Evolutionary conservation across 2,113 vertebrate species (phyloP), one percentile per base, ranked within the genome.

Genomic region (Poeciliopsis prolifica): DNA sequence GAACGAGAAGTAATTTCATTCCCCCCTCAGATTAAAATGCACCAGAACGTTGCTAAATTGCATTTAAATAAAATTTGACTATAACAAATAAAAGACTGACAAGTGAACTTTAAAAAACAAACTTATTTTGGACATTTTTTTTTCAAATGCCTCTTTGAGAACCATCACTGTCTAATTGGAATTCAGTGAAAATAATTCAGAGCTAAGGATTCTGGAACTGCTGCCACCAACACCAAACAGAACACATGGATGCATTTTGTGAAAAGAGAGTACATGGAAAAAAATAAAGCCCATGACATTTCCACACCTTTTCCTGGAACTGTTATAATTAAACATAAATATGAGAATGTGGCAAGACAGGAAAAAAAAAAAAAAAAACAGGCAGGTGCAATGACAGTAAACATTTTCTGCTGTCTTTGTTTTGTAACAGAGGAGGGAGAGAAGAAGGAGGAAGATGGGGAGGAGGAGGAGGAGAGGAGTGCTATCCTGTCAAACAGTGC

Each of bases 381-480:
- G 83, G 86, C 85, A 90, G 86, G 81, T 86, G 82, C 89, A 72
- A 86, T 85, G 91, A 92, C 86, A 89, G 80, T 79, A 90, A 93
- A 90, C 91, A 86, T 91, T 91, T 48, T 88, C 77, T 86, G 75
- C 79, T 89, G 91, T 90, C 93, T 94, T 93, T 94, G 94, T 94
- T 94, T 94, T 93, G 91, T 88, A 92, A 91, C 83, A 76, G 84
- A 87, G 76, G 65, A 75, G 71, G 75, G 76, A 68, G 69, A 78
- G 72, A 64, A 75, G 80, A 79, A 82, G 79, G 81, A 83, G 79
- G 80, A 85, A 68, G 80, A 37, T 37, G 35, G 35, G 80, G 79
- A 82, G 79, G 81, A 83, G 48, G 81, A 83, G 48, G 78, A 88
- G 80, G 74, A 90, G 81, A 83, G 86, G 88, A 92, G 87, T 80